Conservation (phyloP, 2,113 vertebrate species). For the Nycticebus coucang region DNA sequence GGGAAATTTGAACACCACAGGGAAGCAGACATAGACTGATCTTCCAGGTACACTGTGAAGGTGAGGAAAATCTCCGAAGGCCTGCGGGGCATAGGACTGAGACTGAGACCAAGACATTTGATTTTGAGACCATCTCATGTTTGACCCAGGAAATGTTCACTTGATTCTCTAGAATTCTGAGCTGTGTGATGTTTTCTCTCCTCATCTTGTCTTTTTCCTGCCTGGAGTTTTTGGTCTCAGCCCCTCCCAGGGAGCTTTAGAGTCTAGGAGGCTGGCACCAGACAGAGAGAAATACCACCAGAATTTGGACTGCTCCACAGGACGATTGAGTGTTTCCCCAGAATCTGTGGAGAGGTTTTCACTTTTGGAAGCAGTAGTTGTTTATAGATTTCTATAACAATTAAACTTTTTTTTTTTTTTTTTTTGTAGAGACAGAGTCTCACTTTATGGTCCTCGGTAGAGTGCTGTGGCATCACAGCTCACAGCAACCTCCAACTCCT, state of each 20-base stretch:
- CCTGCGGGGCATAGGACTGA: background rate
- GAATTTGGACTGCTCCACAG: background rate
- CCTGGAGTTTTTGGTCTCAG: background rate
- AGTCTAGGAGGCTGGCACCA: background rate
- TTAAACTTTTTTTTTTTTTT: background rate
- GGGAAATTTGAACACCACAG: background rate
- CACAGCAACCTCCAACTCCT: too few relatives aligned
- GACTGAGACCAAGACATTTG: background rate
- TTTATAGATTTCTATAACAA: conserved; percentile 4
- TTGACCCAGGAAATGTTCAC: background rate
- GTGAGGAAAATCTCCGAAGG: background rate
- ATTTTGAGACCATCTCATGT: background rate
- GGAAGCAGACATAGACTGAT: background rate
- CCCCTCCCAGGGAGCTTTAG: background rate
- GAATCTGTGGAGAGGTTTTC: background rate
- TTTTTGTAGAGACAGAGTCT: too few relatives aligned
- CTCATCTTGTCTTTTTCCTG: background rate
- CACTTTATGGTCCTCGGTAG: too few relatives aligned
- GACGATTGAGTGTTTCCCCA: background rate
- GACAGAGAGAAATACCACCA: background rate
- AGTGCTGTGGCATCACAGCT: too few relatives aligned
- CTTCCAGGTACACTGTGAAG: background rate
- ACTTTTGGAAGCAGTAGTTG: background rate
- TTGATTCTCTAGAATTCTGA: background rate
- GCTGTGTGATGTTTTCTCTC: background rate